These are phyloP conservation scores for Apogon talboti DNA, from an alignment of 2,797 vertebrate species.

Conservation along the genomic window DNA sequence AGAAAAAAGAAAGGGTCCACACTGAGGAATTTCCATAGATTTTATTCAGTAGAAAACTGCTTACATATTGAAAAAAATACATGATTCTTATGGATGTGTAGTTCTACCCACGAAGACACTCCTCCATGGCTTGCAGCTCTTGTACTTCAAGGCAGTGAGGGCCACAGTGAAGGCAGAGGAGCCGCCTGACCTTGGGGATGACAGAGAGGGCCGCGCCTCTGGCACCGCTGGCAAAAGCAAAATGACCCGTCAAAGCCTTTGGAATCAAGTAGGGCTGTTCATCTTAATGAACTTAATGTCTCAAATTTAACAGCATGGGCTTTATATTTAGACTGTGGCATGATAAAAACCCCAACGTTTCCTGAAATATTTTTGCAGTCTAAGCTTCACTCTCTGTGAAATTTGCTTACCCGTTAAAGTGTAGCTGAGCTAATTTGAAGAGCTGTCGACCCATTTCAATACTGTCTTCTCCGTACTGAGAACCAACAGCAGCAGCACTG, in stretches of 20 bases:
- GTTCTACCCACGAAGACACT: slow-evolving; percentile 81
- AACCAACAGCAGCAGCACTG: slow-evolving; percentile 82
- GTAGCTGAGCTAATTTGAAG: slow-evolving; percentile 93
- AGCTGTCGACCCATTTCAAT: slow-evolving; percentile 91
- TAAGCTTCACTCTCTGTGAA: not conserved
- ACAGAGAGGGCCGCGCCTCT: slow-evolving; percentile 82
- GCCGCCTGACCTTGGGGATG: slow-evolving; percentile 83
- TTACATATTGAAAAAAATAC: not conserved
- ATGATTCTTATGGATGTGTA: not conserved
- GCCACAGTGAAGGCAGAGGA: slow-evolving; percentile 88
- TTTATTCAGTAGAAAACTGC: slow-evolving; percentile 33
- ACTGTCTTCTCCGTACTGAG: slow-evolving; percentile 89
- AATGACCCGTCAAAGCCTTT: slow-evolving; percentile 15
- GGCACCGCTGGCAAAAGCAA: slow-evolving; percentile 80
- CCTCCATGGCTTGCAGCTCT: slow-evolving; percentile 91
- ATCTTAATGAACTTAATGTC: not conserved
- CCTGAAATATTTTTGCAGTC: not conserved
- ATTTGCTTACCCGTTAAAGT: slow-evolving; percentile 92
- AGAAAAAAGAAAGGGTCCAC: not conserved
- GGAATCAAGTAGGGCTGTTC: not conserved
- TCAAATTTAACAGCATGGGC: not conserved
- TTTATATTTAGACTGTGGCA: not conserved
- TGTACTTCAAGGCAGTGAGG: slow-evolving; percentile 83
- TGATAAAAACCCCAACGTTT: not conserved
- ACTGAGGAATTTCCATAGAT: not conserved